Base-by-base conservation (phyloP, 1,140 invertebrate species). In the Rhizoglyphus robini region DNA sequence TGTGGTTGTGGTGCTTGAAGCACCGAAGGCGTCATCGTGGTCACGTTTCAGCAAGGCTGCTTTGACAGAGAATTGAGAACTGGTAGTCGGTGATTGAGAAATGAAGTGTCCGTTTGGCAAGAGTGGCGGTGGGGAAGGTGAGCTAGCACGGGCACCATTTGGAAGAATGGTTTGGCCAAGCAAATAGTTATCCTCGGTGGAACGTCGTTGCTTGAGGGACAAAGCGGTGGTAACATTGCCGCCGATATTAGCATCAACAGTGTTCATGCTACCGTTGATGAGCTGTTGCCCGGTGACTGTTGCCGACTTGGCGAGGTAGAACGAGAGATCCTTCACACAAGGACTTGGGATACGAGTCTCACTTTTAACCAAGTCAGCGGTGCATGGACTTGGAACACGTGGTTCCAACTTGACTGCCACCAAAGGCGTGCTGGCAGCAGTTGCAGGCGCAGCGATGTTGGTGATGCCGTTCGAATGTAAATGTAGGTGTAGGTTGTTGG, bases 1-100 rank as follows among this genome's bases (percentile, higher is more conserved):
- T 18, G 58, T 32, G 23, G 29, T 29, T 27, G 58, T 34, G 23
- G 58, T 20, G 13, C 15, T 20, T 27, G 58, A 34, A 11, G 3
- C 30, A 27, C 58, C 58, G 27, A 60, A 60, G 27, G 58, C 58
- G 15, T 60, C 58, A 60, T 60, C 58, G 29, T 60, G 58, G 15
- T 34, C 15, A 34, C 58, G 58, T 46, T 60, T 51, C 15, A 51
- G 18, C 36, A 41, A n/a, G n/a, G n/a, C n/a, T n/a, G n/a, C n/a
- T 41, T 41, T 41, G 48, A 25, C 48, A 20, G 13, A 20, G 4
- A 49, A 11, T 5, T 49, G 48, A 4, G 23, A 20, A 20, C 2
- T 51, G n/a, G 48, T 51, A 3, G 48, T 51, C 15, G 48, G 23
- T 2, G 36, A 41, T 41, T 41, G 36, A 41, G 36, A 41, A 41